Evolutionary conservation across 2,888 invertebrate species (phyloP), one percentile per base, ranked within the genome.

Genomic region (Lamproptera curius): DNA sequence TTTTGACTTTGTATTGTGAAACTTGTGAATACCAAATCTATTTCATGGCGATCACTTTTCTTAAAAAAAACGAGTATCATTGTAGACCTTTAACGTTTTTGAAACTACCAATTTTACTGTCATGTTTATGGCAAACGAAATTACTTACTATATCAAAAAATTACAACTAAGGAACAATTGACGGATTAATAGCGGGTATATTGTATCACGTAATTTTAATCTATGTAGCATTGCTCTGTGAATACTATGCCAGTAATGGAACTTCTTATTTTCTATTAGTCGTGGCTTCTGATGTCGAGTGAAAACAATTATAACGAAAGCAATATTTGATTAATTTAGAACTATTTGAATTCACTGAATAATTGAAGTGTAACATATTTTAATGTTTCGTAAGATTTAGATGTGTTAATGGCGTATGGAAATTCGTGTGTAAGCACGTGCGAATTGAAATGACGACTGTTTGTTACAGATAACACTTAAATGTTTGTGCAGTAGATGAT

Each of bases 41-140:
- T 20, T 20, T n/a, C 16, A 9, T 11, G 11, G 43, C 35, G 16
- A 23, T 8, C 26, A 26, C 20, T 28, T 36, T 9, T 31, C 16
- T 9, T n/a, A 31, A 10, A 16, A 28, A 14, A 38, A 20, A 28
- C 20, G 3, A 33, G 17, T 31, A 31, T 31, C 44, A 20, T 31
- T 23, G 37, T 23, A 31, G 11, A 31, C 31, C 31, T 31, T 31
- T 31, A 42, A 15, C 31, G n/a, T 48, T 48, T 48, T 43, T 34
- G 42, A 34, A 26, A 39, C 34, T 43, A 42, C 42, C 38, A 39
- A 36, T 16, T 48, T 49, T 49, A 49, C 48, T 43, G 48, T 43
- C 48, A 49, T 49, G 20, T 49, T 49, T 40, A 43, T 40, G 42
- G 34, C 42, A n/a, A 26, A 8, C 36, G 28, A 16, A 39, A 14